Conservation (phyloP, 2,797 vertebrate species). For the Bucorvus abyssinicus region DNA sequence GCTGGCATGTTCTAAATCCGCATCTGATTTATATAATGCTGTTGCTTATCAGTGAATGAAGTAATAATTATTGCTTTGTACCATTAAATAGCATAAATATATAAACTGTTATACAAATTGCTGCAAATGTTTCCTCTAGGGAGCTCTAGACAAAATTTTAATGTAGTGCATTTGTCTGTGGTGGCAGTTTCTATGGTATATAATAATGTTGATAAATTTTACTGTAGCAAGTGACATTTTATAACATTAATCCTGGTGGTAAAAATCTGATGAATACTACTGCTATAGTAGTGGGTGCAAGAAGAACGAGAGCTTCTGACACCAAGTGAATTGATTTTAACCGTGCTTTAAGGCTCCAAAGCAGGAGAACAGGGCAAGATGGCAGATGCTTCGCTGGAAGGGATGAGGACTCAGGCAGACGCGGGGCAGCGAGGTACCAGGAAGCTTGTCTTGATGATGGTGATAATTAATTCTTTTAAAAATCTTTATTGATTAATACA, state of each 20-base stretch:
- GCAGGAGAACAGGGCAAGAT: background rate
- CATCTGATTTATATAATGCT: constrained; percentile 79
- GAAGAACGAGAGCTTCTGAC: constrained; percentile 50
- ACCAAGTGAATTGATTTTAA: constrained; percentile 28
- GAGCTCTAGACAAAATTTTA: constrained; percentile 86
- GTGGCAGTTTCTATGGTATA: constrained; percentile 86
- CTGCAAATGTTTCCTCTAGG: constrained; percentile 78
- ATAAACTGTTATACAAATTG: constrained; percentile 84
- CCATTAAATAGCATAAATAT: constrained; percentile 85
- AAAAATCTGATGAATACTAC: constrained; percentile 69
- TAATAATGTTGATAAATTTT: constrained; percentile 87
- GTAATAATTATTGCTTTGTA: constrained; percentile 86
- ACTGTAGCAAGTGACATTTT: constrained; percentile 81
- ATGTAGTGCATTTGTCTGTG: constrained; percentile 84
- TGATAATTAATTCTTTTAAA: constrained; percentile 75
- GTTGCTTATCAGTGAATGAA: constrained; percentile 82
- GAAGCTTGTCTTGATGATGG: constrained; percentile 61
- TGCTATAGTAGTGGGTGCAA: constrained; percentile 19
- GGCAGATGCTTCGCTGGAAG: background rate
- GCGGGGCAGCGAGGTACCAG: background rate
- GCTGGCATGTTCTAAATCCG: constrained; percentile 79
- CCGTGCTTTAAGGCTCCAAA: constrained; percentile 18
- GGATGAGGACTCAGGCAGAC: background rate
- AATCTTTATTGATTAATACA: constrained; percentile 71
- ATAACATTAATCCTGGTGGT: constrained; percentile 80